Evolutionary conservation across 2,888 invertebrate genomes (phyloP), one percentile per base, ranked within the genome.

Genomic region (Myopa testacea): DNA sequence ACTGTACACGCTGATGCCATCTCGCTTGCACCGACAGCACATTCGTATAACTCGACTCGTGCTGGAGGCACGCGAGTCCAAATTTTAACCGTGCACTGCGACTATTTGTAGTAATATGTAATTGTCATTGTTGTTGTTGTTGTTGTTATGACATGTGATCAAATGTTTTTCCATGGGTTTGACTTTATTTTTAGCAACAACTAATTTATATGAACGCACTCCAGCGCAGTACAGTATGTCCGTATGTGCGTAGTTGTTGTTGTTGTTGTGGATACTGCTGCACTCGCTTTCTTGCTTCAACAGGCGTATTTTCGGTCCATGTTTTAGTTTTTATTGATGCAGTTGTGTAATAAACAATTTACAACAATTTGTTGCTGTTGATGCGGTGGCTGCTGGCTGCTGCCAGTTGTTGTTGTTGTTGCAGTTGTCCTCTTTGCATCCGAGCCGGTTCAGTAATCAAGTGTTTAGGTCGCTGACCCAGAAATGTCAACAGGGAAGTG

Each of bases 401-500:
- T 68, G 4, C 37, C 14, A 12, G 10, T 40, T 68, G 45, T 40
- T n/a, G 68, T 63, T 76, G 52, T 76, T 71, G 16, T 37, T 63
- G 62, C 45, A 4, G 14, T 62, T 68, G 62, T 67, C 55, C 40
- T 45, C 63, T 52, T 78, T 76, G 71, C 74, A 68, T 55, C 76
- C 73, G 52, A 55, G 63, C 65, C 71, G n/a, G 71, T 68, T 63
- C 78, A 63, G 58, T 78, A 69, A 73, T 75, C 60, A 78, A 79
- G 75, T 76, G 81, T 84, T 86, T 86, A 87, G 87, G 87, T 87
- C 87, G 86, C 86, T 87, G 87, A 87, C 87, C 87, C 87, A 87
- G 87, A 87, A 87, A 87, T 86, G 87, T 87, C 87, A 87, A 86
- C 82, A 85, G 84, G 85, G 84, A 87, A 87, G 84, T 85, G 78